Base-by-base conservation (phyloP, 92 coral and sea anemone genomes). In the Palythoa grandis region DNA sequence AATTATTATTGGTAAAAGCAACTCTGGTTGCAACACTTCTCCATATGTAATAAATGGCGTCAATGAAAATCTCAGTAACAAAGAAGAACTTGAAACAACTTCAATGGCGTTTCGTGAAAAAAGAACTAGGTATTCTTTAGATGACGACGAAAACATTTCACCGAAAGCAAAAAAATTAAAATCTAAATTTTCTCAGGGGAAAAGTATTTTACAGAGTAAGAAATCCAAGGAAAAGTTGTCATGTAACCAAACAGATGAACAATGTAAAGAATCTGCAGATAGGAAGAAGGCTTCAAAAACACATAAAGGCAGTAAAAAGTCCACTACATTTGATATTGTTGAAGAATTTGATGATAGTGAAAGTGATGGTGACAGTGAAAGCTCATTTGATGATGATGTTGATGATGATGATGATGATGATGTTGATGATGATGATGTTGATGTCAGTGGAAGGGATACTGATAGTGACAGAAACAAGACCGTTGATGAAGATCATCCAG, bases 261-360 rank as follows among this genome's bases (percentile, higher is more conserved):
- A 71, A 29, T 52, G 5, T 40, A 19, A 77, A 37, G 65, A 53
- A 52, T 9, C 68, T 53, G 63, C 38, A 11, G 52, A 52, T 73
- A 23, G 16, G 78, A 52, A 53, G 43, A 23, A 12, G 8, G 74
- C 2, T 25, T 14, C 52, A 38, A 83, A 58, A 40, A 8, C 37
- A 9, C 6, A 0, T 52, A 72, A 52, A 83, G 54, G 47, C 22
- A 39, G 52, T 70, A 70, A 29, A 61, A 56, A 71, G 24, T 25
- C 6, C 10, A 15, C 4, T 8, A 19, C 60, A n/a, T 47, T 48
- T 40, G 13, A 52, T 25, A 15, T 13, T 52, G 48, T 25, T 9
- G 78, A 76, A 35, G 70, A 35, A 23, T 8, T 2, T 53, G 24
- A n/a, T 66, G 86, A 52, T 13, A 71, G 73, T 52, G 88, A 70